Percentiles rank a stretch among this genome's conserved stretches.
These are phyloP conservation scores for Bruchidius siliquastri DNA, from an alignment of 2,888 invertebrate genomes.

Conservation along the genomic window DNA sequence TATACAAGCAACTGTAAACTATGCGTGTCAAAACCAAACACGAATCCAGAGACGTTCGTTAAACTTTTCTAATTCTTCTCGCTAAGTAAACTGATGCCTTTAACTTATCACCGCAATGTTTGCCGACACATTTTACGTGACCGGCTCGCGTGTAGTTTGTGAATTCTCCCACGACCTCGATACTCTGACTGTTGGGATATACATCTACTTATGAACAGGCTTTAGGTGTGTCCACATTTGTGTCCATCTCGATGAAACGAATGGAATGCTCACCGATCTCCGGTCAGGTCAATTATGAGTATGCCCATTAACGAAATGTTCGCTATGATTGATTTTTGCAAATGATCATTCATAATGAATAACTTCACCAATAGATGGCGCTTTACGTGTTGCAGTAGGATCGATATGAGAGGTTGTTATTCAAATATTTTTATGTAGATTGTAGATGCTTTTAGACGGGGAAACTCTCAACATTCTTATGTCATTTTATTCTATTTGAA, in stretches of 20 bases:
- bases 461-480: too few species aligned
- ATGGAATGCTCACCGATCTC: too few species aligned
- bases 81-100: slow-evolving; percentile 29
- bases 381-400: too few species aligned
- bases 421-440: too few species aligned
- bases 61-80: slow-evolving; percentile 1
- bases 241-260: neutral
- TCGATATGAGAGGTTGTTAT: too few species aligned
- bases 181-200: slow-evolving; percentile 1
- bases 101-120: slow-evolving; percentile 40
- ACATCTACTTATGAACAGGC: neutral
- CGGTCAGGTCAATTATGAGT: too few species aligned
- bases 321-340: too few species aligned
- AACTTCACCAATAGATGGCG: too few species aligned
- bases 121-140: slow-evolving; percentile 44
- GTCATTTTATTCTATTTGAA: too few species aligned
- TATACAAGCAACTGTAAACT: neutral
- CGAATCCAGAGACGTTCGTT: neutral
- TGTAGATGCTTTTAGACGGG: too few species aligned
- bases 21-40: neutral
- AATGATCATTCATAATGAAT: too few species aligned
- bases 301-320: too few species aligned
- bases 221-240: neutral
- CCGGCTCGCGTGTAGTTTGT: slow-evolving; percentile 29
- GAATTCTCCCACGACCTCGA: slow-evolving; percentile 29